These are phyloP conservation scores for Campylomormyrus tamandua DNA, from an alignment of 2,113 vertebrate species.

Conservation along the genomic window DNA sequence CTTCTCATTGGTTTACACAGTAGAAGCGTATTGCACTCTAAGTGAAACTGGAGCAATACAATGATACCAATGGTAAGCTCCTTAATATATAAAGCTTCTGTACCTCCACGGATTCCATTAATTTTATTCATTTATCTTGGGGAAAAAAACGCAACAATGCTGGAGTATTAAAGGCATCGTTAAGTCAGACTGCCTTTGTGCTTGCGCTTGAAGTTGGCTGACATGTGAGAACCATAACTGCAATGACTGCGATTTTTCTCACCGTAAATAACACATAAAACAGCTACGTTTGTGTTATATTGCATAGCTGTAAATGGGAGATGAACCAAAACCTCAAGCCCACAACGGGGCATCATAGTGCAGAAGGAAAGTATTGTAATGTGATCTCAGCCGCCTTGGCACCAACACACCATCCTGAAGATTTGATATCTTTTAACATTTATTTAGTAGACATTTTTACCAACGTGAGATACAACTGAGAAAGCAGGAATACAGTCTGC, in stretches of 20 bases:
- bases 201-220: not conserved
- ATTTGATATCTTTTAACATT: not conserved
- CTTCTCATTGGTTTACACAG: not conserved
- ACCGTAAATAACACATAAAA: not conserved
- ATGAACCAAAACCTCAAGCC: not conserved
- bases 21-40: constrained; percentile 34
- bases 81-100: constrained; percentile 40
- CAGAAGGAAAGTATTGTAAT: not conserved
- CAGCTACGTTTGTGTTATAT: not conserved
- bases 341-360: not conserved
- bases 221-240: not conserved
- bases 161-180: not conserved
- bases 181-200: not conserved
- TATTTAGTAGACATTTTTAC: not conserved
- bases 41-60: constrained; percentile 38
- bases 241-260: not conserved
- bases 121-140: constrained; percentile 16
- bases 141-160: not conserved
- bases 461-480: not conserved
- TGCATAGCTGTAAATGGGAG: not conserved
- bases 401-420: not conserved
- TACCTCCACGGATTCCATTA: not conserved
- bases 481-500: not conserved
- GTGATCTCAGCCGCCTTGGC: not conserved
- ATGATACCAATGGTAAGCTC: constrained; percentile 52